Evolutionary conservation across 30 jellyfish, hydroid and myxozoan genomes (phyloP).

Genomic region (Aurelia coerulea): DNA sequence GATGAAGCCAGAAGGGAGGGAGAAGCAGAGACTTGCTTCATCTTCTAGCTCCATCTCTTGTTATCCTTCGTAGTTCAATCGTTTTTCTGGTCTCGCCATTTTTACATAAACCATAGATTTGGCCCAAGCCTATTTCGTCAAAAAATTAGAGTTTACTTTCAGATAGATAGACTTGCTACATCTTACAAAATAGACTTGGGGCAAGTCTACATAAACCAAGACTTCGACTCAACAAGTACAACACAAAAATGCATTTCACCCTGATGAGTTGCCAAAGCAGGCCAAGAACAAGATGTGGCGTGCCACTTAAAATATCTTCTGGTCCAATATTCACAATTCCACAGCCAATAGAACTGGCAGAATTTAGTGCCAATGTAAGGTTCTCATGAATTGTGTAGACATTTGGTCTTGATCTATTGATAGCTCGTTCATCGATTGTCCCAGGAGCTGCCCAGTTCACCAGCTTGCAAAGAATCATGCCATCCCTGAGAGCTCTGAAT

Average conservation of each 20-base stretch:
- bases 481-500: conserved; percentile 56
- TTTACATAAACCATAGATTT: too few species aligned
- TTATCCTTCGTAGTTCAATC: too few species aligned
- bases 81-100: too few species aligned
- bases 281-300: conserved; percentile 81
- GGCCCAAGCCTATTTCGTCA: too few species aligned
- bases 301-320: conserved; percentile 65
- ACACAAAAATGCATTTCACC: conserved; percentile 21
- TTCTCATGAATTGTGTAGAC: conserved; percentile 75
- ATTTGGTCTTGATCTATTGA: conserved; percentile 62
- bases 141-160: too few species aligned
- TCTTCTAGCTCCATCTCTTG: too few species aligned
- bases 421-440: conserved; percentile 87
- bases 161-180: too few species aligned
- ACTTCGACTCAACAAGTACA: not conserved
- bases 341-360: conserved; percentile 81
- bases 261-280: conserved; percentile 84
- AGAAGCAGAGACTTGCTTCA: too few species aligned
- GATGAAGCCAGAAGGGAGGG: too few species aligned
- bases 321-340: conserved; percentile 77
- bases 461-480: conserved; percentile 78
- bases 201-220: too few species aligned
- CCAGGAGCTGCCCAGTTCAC: conserved; percentile 68
- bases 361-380: conserved; percentile 70
- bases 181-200: too few species aligned